Evolutionary conservation across 2,888 invertebrate species (phyloP), one percentile per base, ranked within the genome.

Genomic region (Latheticus oryzae): DNA sequence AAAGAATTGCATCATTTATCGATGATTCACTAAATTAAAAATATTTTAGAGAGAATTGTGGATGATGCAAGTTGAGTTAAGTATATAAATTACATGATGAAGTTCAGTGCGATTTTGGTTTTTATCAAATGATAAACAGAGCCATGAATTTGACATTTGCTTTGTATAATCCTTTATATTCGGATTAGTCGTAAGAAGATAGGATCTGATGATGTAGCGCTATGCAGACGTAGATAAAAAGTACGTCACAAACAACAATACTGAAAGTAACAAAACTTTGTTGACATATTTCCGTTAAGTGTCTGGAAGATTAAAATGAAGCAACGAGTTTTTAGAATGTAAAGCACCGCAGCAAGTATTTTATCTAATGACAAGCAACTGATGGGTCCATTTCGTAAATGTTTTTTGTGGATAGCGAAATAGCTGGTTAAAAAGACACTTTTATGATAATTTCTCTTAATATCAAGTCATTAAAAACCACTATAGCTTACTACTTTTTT

Each of bases 401-500:
- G 33, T 48, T 35, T 47, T n/a, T 48, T 48, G 33, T 23, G 43
- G 45, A 54, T 45, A 54, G 37, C 45, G 45, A 54, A 54, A 54
- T 26, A 45, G 35, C 45, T 5, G 23, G 16, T 33, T 43, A 17
- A 43, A 42, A 42, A 43, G 35, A 33, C 23, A 53, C 16, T 53
- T 53, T 53, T 51, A 43, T 53, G 33, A 40, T 51, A 48, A 48
- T 38, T 51, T 51, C 30, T 51, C 50, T 38, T 40, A 37, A 51
- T 58, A 62, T 60, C 59, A 32, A 47, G 45, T 57, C 61, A 63
- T 56, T 60, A 53, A 54, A 54, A 63, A 61, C 53, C 58, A 59
- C 58, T 60, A 52, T 58, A 30, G 16, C 30, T 42, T 15, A 45
- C 15, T 55, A 53, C 26, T 45, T 47, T 59, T n/a, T 56, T 33